phyloP scores from a whole-genome alignment of 2,113 vertebrate genomes.

The Halichoerus grypus region DNA sequence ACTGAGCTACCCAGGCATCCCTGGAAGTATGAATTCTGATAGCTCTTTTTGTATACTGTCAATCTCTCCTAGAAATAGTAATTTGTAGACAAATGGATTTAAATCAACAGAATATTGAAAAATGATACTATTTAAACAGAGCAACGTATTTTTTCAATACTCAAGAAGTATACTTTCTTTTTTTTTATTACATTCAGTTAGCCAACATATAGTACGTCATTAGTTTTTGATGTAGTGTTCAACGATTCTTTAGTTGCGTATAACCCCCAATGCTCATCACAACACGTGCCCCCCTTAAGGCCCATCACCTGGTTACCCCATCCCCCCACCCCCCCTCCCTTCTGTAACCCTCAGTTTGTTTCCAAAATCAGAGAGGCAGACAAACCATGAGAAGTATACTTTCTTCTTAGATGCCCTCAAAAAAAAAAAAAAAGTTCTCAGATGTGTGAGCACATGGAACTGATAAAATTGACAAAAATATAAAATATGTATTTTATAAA shows the following conservation, averaged over 20 bases:
- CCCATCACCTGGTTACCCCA: too few relatives aligned
- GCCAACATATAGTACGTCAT: too few relatives aligned
- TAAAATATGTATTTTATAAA: neutral
- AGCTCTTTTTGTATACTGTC: neutral
- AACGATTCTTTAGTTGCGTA: too few relatives aligned
- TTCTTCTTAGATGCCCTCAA: neutral
- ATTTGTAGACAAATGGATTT: neutral
- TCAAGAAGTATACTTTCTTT: neutral
- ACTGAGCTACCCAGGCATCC: too few relatives aligned
- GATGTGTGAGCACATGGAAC: neutral
- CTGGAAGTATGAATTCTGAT: neutral
- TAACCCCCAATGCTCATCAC: too few relatives aligned
- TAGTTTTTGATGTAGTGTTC: too few relatives aligned
- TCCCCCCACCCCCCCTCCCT: too few relatives aligned
- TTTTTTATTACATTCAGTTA: too few relatives aligned
- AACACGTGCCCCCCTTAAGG: too few relatives aligned
- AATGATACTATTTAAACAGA: neutral
- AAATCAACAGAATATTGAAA: neutral
- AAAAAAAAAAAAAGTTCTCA: neutral
- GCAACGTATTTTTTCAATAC: neutral
- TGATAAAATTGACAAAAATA: neutral
- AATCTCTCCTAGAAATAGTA: constrained; percentile 11
- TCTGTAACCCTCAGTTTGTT: too few relatives aligned
- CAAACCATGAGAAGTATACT: neutral
- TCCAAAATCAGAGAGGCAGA: too few relatives aligned